phyloP scores from a whole-genome alignment of 2,888 invertebrate genomes.

The Parthenolecanium corni region DNA sequence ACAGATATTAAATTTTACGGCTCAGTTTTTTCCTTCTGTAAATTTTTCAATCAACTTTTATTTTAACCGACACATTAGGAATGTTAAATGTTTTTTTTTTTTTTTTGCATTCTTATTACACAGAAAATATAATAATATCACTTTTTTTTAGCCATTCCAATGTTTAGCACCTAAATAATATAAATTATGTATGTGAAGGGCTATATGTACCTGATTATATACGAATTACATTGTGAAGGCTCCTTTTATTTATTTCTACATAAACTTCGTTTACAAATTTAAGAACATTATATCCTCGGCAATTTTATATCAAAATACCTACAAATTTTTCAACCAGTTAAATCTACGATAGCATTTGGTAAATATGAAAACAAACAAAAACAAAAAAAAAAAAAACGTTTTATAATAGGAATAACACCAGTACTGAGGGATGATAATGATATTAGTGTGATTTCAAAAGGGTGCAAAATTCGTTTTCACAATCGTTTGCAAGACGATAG shows the following conservation, averaged over 20 bases:
- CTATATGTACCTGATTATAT: neutral
- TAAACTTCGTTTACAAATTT: neutral
- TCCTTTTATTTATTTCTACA: neutral
- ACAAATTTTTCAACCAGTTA: neutral
- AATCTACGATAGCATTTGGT: neutral
- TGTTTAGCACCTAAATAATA: neutral
- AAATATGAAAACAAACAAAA: too few species aligned
- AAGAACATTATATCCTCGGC: constrained; percentile 8
- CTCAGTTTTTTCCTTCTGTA: too few species aligned
- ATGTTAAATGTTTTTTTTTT: too few species aligned
- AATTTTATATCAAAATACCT: neutral
- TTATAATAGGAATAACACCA: neutral
- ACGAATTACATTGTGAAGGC: neutral
- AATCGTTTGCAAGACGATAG: neutral
- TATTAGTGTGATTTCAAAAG: too few species aligned
- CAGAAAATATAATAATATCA: neutral
- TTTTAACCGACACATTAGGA: too few species aligned
- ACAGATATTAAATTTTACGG: too few species aligned
- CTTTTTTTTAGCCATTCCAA: neutral
- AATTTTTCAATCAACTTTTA: too few species aligned
- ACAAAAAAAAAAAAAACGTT: neutral
- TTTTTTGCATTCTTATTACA: too few species aligned
- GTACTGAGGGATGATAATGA: too few species aligned
- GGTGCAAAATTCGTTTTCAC: too few species aligned
- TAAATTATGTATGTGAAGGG: neutral